Base-by-base conservation (phyloP, 2,113 vertebrate species). In the Prunella himalayana region DNA sequence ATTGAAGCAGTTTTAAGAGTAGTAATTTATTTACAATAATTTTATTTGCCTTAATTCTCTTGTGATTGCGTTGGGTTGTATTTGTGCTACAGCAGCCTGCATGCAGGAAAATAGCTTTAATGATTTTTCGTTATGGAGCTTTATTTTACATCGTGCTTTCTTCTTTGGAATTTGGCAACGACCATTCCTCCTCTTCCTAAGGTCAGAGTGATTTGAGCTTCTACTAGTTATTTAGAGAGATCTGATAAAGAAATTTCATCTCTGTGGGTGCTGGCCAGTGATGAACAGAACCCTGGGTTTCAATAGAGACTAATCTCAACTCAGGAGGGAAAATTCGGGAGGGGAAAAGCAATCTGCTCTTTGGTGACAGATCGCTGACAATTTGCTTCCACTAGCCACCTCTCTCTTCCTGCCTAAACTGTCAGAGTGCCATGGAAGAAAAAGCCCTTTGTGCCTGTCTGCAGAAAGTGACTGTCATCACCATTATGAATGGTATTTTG, bases 401-500 rank as follows among this genome's bases (percentile, higher is more conserved):
- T 93, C 92, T 95, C 89, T 92, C 88, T 96, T 97, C 90, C 94
- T 96, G 88, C 88, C 86, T 92, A 42, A 96, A 86, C 94, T 96
- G 94, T 95, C 90, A 96, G 88, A 86, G 57, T 82, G 82, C 88
- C 82, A 92, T 72, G 80, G 61, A 88, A 94, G 92, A 96, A 97
- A 94, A 95, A 92, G 94, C 76, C 77, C 90, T 96, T 96, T 96
- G 90, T 96, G 90, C 69, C 82, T 60, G 69, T 44, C 82, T 84
- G 95, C 69, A 90, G 90, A 95, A 95, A 96, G 93, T 76, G 92
- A 35, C 88, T 96, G 94, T 88, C 94, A 95, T 86, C 92, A 57
- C 77, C 82, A 84, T 86, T 92, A 93, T 92, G 90, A 96, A 95
- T 95, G 88, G 90, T 87, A 96, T 96, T 96, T 97, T 97, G 91